A percentile compares a stretch with the other conserved stretches of the same genome.
phyloP scores from a whole-genome alignment of 2,888 invertebrate species.

The Hetaerina titia region DNA sequence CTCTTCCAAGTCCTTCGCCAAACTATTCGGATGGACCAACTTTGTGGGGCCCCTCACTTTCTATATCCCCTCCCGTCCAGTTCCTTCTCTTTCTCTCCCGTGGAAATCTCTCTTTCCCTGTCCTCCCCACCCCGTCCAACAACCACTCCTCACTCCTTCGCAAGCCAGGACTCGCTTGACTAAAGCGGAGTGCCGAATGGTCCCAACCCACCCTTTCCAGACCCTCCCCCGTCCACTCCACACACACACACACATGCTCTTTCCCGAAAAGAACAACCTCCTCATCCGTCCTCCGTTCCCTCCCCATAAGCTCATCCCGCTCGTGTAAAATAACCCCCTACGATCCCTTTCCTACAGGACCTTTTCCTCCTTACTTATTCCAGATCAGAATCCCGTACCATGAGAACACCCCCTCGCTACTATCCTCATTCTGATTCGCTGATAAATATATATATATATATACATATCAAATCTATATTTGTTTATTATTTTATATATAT shows the following conservation, averaged over 20 bases:
- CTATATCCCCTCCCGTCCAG: neutral
- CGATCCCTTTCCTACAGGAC: neutral
- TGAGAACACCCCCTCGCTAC: neutral
- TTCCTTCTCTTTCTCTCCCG: neutral
- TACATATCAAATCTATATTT: too few species aligned
- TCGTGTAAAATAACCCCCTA: neutral
- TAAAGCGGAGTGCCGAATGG: too few species aligned
- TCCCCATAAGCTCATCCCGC: neutral
- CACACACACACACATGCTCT: neutral
- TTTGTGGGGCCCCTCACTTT: neutral
- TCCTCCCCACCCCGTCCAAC: neutral
- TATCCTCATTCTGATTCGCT: neutral
- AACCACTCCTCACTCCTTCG: neutral
- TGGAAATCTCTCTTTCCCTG: neutral
- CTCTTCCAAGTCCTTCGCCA: conserved; percentile 49
- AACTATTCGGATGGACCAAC: conserved; percentile 64
- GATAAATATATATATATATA: too few species aligned
- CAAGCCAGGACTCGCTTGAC: too few species aligned
- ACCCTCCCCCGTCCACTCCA: neutral
- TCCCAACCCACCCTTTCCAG: neutral
- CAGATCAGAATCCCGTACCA: neutral
- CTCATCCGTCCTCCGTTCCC: neutral
- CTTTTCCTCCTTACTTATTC: neutral
- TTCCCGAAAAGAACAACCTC: neutral
- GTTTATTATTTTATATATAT: too few species aligned